These are phyloP conservation scores for Nicator chloris DNA, from an alignment of 2,113 vertebrate genomes.

Conservation along the genomic window DNA sequence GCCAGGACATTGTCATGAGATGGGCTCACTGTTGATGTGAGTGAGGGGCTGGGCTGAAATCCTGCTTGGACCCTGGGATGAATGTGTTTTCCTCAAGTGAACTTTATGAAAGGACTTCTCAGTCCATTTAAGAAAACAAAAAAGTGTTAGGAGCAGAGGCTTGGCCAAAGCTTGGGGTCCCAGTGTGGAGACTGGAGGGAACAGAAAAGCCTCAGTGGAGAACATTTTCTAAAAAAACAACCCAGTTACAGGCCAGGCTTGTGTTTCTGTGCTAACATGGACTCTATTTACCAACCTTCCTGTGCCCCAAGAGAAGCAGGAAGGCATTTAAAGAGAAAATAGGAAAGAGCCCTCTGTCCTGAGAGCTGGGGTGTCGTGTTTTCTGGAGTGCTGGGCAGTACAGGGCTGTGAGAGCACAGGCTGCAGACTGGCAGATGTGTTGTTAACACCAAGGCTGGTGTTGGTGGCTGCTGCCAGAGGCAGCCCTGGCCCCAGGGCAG, in stretches of 20 bases:
- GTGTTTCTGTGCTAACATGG: background rate
- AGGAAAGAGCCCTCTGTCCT: background rate
- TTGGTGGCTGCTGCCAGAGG: background rate
- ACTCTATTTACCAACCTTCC: background rate
- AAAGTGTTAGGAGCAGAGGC: slow-evolving; percentile 56
- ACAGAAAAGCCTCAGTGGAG: slow-evolving; percentile 63
- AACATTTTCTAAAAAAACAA: slow-evolving; percentile 41
- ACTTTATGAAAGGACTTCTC: slow-evolving; percentile 58
- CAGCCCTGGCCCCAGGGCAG: background rate
- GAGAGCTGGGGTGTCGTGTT: background rate
- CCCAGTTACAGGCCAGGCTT: slow-evolving; percentile 36
- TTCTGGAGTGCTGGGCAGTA: background rate
- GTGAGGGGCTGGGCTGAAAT: background rate
- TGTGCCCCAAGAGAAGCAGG: background rate
- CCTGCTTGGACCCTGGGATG: background rate
- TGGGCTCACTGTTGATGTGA: background rate
- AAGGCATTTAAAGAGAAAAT: background rate
- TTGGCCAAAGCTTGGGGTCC: slow-evolving; percentile 56
- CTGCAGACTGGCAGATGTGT: background rate
- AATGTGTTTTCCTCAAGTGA: slow-evolving; percentile 4
- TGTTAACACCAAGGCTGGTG: background rate
- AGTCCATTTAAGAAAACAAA: slow-evolving; percentile 59
- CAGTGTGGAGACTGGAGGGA: background rate
- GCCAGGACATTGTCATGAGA: background rate
- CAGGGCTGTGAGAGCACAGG: background rate